phyloP scores from a whole-genome alignment of 2,797 vertebrate genomes.

The Euphonia xanthogaster region DNA sequence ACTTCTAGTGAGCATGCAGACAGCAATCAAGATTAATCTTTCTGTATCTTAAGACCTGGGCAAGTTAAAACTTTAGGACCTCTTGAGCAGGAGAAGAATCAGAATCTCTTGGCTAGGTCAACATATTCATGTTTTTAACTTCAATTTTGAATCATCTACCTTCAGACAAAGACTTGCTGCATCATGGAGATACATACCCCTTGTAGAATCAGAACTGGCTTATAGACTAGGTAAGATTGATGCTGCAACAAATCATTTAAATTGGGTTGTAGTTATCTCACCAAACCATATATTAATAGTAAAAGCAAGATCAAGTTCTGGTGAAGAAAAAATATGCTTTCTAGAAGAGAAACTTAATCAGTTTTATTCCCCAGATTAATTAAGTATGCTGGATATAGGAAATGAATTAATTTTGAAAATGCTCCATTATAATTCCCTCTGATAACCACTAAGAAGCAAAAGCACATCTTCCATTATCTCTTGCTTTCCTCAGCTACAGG shows the following conservation, averaged over 20 bases:
- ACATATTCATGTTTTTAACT: background rate
- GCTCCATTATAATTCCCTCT: background rate
- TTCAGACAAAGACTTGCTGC: background rate
- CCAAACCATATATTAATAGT: background rate
- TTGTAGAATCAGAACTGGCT: background rate
- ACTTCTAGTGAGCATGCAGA: background rate
- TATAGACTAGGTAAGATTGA: background rate
- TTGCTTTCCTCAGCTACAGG: background rate
- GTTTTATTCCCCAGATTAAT: slow-evolving; percentile 33
- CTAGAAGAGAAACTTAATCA: background rate
- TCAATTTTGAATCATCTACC: background rate
- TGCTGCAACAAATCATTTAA: background rate
- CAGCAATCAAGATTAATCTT: background rate
- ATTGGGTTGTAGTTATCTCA: background rate
- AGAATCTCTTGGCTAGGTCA: background rate
- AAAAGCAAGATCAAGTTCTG: background rate
- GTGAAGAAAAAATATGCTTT: background rate
- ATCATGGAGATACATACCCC: background rate
- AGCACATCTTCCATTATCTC: background rate
- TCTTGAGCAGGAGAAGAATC: background rate
- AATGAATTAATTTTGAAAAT: slow-evolving; percentile 42
- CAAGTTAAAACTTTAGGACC: background rate
- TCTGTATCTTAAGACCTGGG: background rate
- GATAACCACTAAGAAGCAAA: slow-evolving; percentile 26
- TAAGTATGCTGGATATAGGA: slow-evolving; percentile 14